Base-by-base conservation (phyloP, 2,113 vertebrate genomes). In the Tachysurus vachellii region DNA sequence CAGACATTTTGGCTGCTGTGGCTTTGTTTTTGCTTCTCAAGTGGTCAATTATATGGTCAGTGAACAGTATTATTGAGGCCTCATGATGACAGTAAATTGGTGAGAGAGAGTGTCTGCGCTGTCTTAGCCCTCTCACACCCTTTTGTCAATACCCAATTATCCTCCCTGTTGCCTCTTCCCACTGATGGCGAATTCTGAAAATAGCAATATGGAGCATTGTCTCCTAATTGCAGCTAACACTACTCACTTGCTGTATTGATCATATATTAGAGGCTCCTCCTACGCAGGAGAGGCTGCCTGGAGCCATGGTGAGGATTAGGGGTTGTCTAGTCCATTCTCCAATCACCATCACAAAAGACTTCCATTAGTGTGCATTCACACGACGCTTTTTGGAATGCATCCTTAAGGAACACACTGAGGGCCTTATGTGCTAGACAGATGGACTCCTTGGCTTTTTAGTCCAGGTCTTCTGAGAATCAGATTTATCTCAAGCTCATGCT, bases 91-190 rank as follows among this genome's bases (percentile, higher is more conserved):
- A 91, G 92, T 89, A 90, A 94, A 94, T 91, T 90, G 92, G 91
- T 91, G 91, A 89, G 90, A 89, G 91, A 89, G 90, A 88, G 59
- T 90, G 85, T 82, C 83, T 88, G 88, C 44, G 31, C 84, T 87
- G 86, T 91, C 92, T 90, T 86, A 83, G 91, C 88, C 91, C 93
- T 92, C 83, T 92, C 90, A 88, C 89, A 91, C 90, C 90, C 89
- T 92, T 94, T 93, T 83, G 92, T 95, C 94, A 94, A 96, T 95
- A 95, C 88, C 88, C 92, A 95, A 94, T 95, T 95, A 94, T 93
- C 88, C 90, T 91, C 92, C 90, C 89, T 68, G 89, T 89, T 93
- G 93, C 91, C 64, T 86, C 85, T 88, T 86, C 84, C 88, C 86
- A 76, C 84, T 86, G 92, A 92, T 90, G 86, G 89, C 26, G 19